Conservation (phyloP, 2,797 vertebrate species). For the Clamator glandarius region DNA sequence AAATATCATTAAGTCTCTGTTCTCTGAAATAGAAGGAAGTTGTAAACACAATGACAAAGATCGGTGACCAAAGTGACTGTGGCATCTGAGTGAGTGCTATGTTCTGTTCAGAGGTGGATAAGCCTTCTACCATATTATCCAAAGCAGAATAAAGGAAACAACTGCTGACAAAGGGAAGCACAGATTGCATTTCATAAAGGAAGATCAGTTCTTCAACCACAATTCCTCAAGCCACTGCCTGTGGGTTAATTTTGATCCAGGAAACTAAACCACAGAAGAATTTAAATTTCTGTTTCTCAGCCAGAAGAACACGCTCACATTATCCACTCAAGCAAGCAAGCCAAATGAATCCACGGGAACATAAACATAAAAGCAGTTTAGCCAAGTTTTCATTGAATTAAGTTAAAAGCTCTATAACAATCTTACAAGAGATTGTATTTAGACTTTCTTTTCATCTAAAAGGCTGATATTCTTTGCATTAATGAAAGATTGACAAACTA, state of each 20-base stretch:
- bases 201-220: not conserved
- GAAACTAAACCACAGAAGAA: not conserved
- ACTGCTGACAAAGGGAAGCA: not conserved
- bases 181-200: not conserved
- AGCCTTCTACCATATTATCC: not conserved
- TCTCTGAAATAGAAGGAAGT: slow-evolving; percentile 53
- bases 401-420: not conserved
- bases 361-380: not conserved
- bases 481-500: not conserved
- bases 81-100: not conserved
- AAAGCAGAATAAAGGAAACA: not conserved
- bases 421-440: accelerated
- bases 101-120: not conserved
- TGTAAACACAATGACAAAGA: slow-evolving; percentile 52
- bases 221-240: not conserved
- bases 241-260: slow-evolving; percentile 12
- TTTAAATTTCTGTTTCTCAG: not conserved
- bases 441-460: not conserved
- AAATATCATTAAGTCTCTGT: slow-evolving; percentile 37
- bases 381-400: not conserved
- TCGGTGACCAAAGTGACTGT: not conserved
- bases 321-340: not conserved
- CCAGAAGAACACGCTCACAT: not conserved
- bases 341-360: not conserved
- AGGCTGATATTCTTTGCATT: not conserved